A percentile compares a stretch with the other conserved stretches of the same genome.
phyloP scores from a whole-genome alignment of 2,113 vertebrate genomes.

The Cottus gobio region DNA sequence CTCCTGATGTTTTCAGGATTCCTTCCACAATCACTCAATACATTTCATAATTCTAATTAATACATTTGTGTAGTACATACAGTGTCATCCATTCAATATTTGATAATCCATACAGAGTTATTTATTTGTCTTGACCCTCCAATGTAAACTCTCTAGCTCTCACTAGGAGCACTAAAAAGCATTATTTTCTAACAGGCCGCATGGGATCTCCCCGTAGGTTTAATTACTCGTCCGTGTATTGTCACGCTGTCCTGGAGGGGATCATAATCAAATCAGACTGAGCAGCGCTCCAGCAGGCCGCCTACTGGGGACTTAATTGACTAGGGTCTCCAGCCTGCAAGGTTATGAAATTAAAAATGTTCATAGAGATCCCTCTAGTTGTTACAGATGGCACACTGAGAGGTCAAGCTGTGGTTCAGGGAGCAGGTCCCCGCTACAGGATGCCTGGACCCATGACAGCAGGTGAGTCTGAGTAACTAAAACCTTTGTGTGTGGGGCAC shows the following conservation, averaged over 20 bases:
- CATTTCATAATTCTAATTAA: no score
- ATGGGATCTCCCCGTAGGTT: constrained; percentile 56
- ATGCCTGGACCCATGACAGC: not conserved
- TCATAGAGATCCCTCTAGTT: not conserved
- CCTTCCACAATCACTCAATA: no score
- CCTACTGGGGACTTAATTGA: constrained; percentile 53
- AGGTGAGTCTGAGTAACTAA: not conserved
- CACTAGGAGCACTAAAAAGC: no score
- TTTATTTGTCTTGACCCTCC: no score
- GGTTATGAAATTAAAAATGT: constrained; percentile 47
- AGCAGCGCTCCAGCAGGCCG: constrained; percentile 37
- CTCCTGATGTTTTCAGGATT: no score
- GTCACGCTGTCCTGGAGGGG: constrained; percentile 41
- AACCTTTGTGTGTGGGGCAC: not conserved
- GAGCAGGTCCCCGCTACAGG: not conserved
- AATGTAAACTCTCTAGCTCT: no score
- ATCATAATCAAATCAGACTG: constrained; percentile 55
- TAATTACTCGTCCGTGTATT: constrained; percentile 65
- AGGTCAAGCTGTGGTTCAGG: constrained; percentile 34
- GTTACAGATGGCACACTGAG: not conserved
- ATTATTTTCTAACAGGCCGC: no score
- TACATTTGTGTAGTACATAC: no score
- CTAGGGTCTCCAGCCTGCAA: constrained; percentile 22
- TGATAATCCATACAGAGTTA: no score
- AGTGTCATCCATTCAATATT: no score